phyloP scores from a whole-genome alignment of 1,140 invertebrate genomes.

The Vanessa tameamea region DNA sequence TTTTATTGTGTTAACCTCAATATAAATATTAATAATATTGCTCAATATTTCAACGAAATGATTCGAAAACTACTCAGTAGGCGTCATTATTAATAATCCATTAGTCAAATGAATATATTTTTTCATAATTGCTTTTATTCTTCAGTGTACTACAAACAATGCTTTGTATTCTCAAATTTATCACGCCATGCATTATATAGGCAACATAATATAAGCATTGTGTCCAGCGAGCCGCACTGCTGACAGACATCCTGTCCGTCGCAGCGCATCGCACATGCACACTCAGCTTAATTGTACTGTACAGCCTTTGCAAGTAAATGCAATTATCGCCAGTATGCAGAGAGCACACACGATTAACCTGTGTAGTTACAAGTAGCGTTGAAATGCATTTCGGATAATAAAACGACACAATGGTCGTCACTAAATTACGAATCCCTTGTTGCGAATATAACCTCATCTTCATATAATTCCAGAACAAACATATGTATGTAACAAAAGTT shows the following conservation, averaged over 20 bases:
- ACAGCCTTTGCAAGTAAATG: conserved; percentile 17
- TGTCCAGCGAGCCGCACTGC: conserved; percentile 2
- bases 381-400: neutral
- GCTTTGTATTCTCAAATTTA: neutral
- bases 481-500: no score
- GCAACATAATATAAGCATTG: conserved; percentile 8
- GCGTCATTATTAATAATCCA: no score
- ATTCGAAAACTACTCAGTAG: no score
- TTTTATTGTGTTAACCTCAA: no score
- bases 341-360: conserved; percentile 5
- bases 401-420: neutral
- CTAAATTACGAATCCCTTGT: no score
- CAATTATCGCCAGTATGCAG: conserved; percentile 17
- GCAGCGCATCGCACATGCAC: conserved; percentile 13
- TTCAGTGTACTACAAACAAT: neutral
- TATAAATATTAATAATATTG: no score
- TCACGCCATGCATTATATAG: neutral
- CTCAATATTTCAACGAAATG: no score
- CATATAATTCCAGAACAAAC: no score
- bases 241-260: conserved; percentile 20
- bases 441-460: no score
- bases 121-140: neutral
- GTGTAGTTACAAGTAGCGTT: neutral
- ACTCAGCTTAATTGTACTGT: conserved; percentile 21
- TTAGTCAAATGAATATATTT: no score